A percentile compares a stretch with the other conserved stretches of the same genome.
phyloP scores from a whole-genome alignment of 1,140 invertebrate species.

The Mizuhopecten yessoensis region DNA sequence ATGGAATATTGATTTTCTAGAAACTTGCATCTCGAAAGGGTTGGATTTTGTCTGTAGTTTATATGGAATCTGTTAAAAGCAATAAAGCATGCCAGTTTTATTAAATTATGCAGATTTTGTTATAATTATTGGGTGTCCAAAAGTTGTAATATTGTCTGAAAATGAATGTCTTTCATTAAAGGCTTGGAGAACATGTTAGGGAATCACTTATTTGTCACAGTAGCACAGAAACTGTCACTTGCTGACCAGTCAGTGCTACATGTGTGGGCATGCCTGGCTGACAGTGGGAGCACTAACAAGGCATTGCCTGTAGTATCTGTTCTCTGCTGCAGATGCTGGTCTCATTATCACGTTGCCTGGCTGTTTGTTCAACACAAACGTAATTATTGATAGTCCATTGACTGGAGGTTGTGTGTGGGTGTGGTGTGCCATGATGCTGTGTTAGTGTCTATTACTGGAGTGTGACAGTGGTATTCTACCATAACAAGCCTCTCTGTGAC shows the following conservation, averaged over 20 bases:
- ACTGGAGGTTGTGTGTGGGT: not conserved
- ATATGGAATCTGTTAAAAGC: not conserved
- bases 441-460: not conserved
- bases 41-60: not conserved
- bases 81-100: too few species aligned
- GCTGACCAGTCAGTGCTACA: not conserved
- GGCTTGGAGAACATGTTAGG: too few species aligned
- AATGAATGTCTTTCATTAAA: too few species aligned
- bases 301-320: not conserved
- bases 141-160: too few species aligned
- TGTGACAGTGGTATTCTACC: not conserved
- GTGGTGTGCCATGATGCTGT: not conserved
- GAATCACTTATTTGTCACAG: too few species aligned
- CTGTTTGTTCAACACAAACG: conserved; percentile 24
- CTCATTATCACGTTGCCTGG: not conserved
- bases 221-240: too few species aligned
- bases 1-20: not conserved
- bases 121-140: too few species aligned
- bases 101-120: not conserved
- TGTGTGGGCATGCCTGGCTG: not conserved
- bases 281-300: conserved; percentile 15
- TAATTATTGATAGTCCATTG: conserved; percentile 27
- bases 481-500: not conserved
- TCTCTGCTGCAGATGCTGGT: not conserved
- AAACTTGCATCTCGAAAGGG: not conserved